A percentile compares a stretch with the other conserved stretches of the same genome.
Conservation (phyloP, 2,113 vertebrate species). For the Peucedramus taeniatus region DNA sequence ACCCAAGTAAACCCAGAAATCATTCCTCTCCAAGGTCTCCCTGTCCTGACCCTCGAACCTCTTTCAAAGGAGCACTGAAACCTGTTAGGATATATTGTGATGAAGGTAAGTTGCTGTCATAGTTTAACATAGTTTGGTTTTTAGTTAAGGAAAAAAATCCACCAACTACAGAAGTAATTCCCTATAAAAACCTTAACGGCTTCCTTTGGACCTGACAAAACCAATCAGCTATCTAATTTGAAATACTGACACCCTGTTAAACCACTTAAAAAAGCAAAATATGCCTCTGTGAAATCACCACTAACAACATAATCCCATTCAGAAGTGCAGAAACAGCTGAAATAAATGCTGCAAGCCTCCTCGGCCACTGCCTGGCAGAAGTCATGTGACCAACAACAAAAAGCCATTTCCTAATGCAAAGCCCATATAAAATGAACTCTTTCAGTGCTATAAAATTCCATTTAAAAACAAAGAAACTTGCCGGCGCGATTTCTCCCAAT, state of each 20-base stretch:
- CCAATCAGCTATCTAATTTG: not conserved
- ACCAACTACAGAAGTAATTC: not conserved
- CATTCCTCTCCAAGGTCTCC: constrained; percentile 55
- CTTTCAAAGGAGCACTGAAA: constrained; percentile 68
- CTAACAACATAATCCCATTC: not conserved
- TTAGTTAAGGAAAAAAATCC: not conserved
- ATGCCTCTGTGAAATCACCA: rapidly evolving
- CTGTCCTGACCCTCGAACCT: constrained; percentile 50
- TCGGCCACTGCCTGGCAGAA: not conserved
- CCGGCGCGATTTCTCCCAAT: not conserved
- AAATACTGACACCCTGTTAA: not conserved
- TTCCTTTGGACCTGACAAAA: not conserved
- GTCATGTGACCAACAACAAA: not conserved
- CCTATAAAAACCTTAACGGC: not conserved
- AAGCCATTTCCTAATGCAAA: not conserved
- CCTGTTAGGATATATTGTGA: constrained; percentile 70
- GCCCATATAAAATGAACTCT: not conserved
- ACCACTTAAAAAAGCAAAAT: not conserved
- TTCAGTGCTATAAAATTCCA: not conserved
- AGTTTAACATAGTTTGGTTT: not conserved
- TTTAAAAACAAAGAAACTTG: not conserved
- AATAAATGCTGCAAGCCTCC: rapidly evolving
- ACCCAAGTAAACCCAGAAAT: constrained; percentile 58
- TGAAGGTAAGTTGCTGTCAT: constrained; percentile 61
- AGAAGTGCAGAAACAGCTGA: not conserved